Percentiles rank a stretch among this genome's conserved stretches.
Conservation (phyloP, 2,888 invertebrate species). For the Dorcus hopei region DNA sequence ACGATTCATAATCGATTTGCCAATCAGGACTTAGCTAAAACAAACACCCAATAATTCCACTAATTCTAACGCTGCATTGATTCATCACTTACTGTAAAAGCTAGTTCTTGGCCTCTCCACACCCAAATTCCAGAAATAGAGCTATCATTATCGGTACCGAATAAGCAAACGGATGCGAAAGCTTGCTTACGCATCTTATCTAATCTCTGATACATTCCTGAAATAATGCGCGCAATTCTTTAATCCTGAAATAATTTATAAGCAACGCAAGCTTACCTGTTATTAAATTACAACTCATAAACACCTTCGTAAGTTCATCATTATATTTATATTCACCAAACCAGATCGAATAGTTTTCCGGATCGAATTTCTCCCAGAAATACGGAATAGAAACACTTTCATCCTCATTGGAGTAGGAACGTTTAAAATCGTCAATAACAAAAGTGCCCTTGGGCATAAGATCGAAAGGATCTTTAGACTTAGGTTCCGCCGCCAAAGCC, state of each 20-base stretch:
- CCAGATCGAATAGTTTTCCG: slow-evolving; percentile 96
- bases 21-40: slow-evolving; percentile 80
- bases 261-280: slow-evolving; percentile 57
- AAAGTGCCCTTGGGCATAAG: slow-evolving; percentile 87
- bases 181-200: slow-evolving; percentile 98
- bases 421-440: slow-evolving; percentile 96
- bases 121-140: slow-evolving; percentile 96
- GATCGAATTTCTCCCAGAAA: slow-evolving; percentile 98
- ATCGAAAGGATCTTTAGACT: slow-evolving; percentile 89
- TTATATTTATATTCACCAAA: slow-evolving; percentile 95
- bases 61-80: no score
- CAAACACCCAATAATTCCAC: not conserved
- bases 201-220: slow-evolving; percentile 96
- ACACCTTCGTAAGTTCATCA: slow-evolving; percentile 84
- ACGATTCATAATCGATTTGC: slow-evolving; percentile 96
- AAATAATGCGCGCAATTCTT: slow-evolving; percentile 13
- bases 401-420: slow-evolving; percentile 95
- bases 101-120: slow-evolving; percentile 94
- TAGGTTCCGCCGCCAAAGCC: slow-evolving; percentile 71
- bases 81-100: slow-evolving; percentile 63
- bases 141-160: slow-evolving; percentile 89
- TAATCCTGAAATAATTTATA: not conserved
- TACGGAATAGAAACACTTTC: slow-evolving; percentile 91
- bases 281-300: slow-evolving; percentile 95
- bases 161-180: slow-evolving; percentile 90